These are phyloP conservation scores for Discoglossus pictus DNA, from an alignment of 2,797 vertebrate genomes.

Conservation along the genomic window DNA sequence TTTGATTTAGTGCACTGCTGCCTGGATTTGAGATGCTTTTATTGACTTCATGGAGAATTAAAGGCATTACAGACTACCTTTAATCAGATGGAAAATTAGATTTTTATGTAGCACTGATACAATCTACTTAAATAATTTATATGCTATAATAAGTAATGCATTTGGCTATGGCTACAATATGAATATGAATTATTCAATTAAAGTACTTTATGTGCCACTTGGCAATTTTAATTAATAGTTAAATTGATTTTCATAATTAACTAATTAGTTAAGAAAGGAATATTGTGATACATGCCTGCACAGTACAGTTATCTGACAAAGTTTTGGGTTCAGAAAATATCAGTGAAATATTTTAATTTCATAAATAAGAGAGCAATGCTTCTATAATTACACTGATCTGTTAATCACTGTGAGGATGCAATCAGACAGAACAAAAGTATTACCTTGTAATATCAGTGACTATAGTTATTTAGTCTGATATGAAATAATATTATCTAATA, in stretches of 20 bases:
- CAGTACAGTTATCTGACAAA: no score
- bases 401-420: conserved; percentile 6
- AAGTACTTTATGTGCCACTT: conserved; percentile 16
- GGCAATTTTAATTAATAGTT: conserved; percentile 39
- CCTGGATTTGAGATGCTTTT: no score
- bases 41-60: no score
- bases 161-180: not conserved
- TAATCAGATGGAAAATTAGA: no score
- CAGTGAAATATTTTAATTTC: not conserved
- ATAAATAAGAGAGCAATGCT: conserved; percentile 6
- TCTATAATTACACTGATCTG: not conserved
- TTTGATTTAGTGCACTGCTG: no score
- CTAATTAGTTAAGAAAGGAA: conserved; percentile 25
- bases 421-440: not conserved
- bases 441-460: not conserved
- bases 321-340: not conserved
- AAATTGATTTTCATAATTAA: conserved; percentile 21
- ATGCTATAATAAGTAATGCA: conserved; percentile 11
- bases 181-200: conserved; percentile 19
- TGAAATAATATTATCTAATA: no score
- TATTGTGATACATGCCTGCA: no score
- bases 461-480: no score
- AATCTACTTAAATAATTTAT: conserved; percentile 14
- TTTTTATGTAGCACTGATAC: not conserved
- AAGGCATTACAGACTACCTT: no score